Conservation (phyloP, 2,888 invertebrate genomes). For the Andricus curvator region DNA sequence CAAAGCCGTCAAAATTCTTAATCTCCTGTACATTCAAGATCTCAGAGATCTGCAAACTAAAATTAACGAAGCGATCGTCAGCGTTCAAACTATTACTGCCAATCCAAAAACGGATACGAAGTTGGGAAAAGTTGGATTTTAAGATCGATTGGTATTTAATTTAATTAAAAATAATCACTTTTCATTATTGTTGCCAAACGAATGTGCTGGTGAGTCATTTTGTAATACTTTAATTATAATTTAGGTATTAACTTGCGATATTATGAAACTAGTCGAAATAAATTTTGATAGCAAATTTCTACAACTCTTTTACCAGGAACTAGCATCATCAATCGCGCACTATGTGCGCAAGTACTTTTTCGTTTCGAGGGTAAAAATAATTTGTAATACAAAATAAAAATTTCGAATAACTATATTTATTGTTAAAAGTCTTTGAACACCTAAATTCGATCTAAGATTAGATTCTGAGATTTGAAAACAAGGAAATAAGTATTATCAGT, state of each 20-base stretch:
- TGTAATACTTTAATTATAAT: conserved; percentile 12
- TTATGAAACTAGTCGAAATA: neutral
- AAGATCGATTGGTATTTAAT: conserved; percentile 73
- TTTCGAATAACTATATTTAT: too few relatives aligned
- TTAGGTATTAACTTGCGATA: conserved; percentile 5
- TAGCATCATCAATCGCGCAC: too few relatives aligned
- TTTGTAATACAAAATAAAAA: too few relatives aligned
- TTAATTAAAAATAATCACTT: neutral
- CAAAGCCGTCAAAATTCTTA: conserved; percentile 87
- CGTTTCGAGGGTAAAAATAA: too few relatives aligned
- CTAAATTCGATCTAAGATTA: too few relatives aligned
- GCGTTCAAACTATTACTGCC: conserved; percentile 94
- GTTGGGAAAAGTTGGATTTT: conserved; percentile 93
- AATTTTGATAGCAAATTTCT: neutral
- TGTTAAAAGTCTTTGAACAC: too few relatives aligned
- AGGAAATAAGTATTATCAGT: too few relatives aligned
- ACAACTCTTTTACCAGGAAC: neutral
- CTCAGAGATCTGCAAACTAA: conserved; percentile 92
- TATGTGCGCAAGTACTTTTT: too few relatives aligned
- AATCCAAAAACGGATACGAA: conserved; percentile 98
- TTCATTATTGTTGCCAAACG: neutral
- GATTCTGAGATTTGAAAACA: too few relatives aligned
- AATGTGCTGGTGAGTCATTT: neutral
- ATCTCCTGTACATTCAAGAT: conserved; percentile 91
- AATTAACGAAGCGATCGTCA: conserved; percentile 96